phyloP scores from a whole-genome alignment of 2,113 vertebrate genomes.

The Larimichthys polyactis region DNA sequence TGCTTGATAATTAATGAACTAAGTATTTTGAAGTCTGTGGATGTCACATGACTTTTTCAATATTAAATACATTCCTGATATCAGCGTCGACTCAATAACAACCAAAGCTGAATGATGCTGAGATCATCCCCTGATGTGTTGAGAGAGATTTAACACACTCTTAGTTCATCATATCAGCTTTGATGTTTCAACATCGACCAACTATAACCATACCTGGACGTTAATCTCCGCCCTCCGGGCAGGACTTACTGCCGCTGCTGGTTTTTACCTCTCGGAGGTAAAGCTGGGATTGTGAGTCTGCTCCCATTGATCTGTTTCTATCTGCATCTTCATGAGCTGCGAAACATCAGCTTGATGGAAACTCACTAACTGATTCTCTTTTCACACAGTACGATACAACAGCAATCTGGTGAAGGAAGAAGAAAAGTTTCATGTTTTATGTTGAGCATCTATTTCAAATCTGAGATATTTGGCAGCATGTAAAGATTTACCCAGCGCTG shows the following conservation, averaged over 20 bases:
- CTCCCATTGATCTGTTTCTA: constrained; percentile 17
- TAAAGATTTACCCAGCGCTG: neutral
- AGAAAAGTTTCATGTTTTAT: neutral
- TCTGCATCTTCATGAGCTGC: constrained; percentile 18
- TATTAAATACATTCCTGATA: neutral
- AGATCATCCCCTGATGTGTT: neutral
- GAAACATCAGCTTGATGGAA: constrained; percentile 43
- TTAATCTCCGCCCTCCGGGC: neutral
- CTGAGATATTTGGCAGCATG: no score
- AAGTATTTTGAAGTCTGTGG: neutral
- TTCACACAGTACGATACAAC: constrained; percentile 4
- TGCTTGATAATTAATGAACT: no score
- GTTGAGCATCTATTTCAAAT: no score
- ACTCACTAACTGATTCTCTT: constrained; percentile 9
- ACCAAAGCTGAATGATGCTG: neutral
- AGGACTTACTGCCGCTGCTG: neutral
- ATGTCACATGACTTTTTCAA: neutral
- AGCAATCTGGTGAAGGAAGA: neutral
- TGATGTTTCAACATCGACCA: neutral
- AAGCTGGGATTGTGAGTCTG: neutral
- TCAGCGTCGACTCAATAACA: neutral
- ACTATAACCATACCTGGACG: neutral
- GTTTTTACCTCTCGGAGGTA: neutral
- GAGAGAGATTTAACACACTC: neutral
- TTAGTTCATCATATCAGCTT: neutral